Evolutionary conservation across 1,140 invertebrate species (phyloP), one percentile per base, ranked within the genome.

Genomic region (Habropoda laboriosa): DNA sequence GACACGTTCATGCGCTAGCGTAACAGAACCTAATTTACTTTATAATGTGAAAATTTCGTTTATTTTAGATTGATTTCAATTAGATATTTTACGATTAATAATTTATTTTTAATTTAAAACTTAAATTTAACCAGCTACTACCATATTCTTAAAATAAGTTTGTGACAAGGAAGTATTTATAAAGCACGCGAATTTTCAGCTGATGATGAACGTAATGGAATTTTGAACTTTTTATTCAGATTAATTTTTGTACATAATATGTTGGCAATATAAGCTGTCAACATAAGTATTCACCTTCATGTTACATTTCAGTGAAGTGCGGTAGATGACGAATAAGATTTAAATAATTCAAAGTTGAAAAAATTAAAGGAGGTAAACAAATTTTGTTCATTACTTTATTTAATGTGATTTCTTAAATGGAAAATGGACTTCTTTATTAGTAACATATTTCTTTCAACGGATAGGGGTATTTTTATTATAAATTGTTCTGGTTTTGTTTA

Each of bases 321-420:
- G 30, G 32, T 38, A 45, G 42, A 16, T 57, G 40, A 57, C 24
- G 21, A 60, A n/a, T 61, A 10, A 80, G 13, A 74, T 80, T 64
- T 40, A 75, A 82, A 70, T 67, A 16, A 51, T 16, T 61, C 58
- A 30, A 77, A 38, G 7, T 27, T 70, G 16, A 35, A 27, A 42
- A 32, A 42, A 12, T 35, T 45, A 27, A 13, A 18, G 16, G 12
- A 68, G 47, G 16, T 75, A 63, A 66, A 79, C 16, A 60, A 40
- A 42, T 35, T 67, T 68, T 63, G 30, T 68, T 67, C 18, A 13
- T n/a, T 30, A 10, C 32, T 51, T 24, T 55, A 40, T 73, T 24
- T 40, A 58, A 2, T 16, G 4, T n/a, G 0, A 57, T 45, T 60
- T 13, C 42, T 13, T 7, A n/a, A 38, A n/a, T 30, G n/a, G 51